Evolutionary conservation across 2,797 vertebrate species (phyloP).

Genomic region (Brachymystax lenok): DNA sequence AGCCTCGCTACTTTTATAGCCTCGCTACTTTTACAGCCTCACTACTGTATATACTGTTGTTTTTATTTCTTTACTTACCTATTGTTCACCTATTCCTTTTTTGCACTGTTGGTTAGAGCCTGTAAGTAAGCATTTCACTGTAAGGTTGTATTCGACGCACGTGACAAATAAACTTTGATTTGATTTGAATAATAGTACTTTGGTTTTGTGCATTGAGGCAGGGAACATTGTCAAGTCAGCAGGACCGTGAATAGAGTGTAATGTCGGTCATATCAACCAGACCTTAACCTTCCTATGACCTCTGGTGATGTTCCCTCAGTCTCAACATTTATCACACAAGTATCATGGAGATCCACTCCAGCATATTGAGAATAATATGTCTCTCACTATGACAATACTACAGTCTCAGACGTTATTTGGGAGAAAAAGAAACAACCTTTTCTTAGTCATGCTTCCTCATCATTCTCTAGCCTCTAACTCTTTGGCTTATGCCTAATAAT

Average conservation of each 20-base stretch:
- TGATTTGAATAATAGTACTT: not conserved
- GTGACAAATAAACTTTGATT: no score
- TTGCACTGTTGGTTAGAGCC: no score
- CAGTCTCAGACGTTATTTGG: not conserved
- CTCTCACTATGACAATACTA: not conserved
- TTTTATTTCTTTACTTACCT: no score
- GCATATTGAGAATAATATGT: not conserved
- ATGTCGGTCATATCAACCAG: not conserved
- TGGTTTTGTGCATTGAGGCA: not conserved
- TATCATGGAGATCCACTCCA: not conserved
- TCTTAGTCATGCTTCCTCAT: slow-evolving; percentile 10
- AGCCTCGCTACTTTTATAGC: no score
- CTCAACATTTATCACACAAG: not conserved
- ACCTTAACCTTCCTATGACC: not conserved
- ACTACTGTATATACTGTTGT: no score
- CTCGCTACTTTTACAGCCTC: no score
- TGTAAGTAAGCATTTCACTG: no score
- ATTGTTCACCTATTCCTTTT: no score
- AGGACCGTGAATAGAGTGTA: not conserved
- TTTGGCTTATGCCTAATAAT: no score
- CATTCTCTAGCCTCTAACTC: no score
- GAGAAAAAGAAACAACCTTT: not conserved
- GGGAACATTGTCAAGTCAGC: not conserved
- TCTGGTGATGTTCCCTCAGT: not conserved
- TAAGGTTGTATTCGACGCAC: no score